Conservation (phyloP, 2,797 vertebrate species). For the Schizothorax lantsangensis region DNA sequence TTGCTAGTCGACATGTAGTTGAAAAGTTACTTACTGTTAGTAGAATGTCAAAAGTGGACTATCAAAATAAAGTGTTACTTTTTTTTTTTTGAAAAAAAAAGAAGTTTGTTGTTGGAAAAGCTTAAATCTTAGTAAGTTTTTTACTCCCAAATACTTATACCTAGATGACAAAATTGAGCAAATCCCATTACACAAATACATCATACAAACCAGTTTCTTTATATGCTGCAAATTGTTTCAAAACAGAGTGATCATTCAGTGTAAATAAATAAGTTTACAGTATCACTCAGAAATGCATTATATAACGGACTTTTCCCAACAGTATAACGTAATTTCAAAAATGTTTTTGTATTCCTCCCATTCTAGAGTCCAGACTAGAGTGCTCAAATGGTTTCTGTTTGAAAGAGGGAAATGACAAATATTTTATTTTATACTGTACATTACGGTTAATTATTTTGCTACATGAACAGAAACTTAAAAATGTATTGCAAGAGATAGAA, state of each 20-base stretch:
- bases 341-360: neutral
- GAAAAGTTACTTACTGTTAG: too few species aligned
- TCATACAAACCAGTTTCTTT: neutral
- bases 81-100: too few species aligned
- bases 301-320: neutral
- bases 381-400: neutral
- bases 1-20: too few species aligned
- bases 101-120: neutral
- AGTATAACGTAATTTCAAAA: neutral
- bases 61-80: too few species aligned
- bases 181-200: neutral
- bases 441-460: neutral
- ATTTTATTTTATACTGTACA: neutral
- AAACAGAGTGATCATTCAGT: neutral
- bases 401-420: neutral
- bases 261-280: neutral
- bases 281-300: constrained; percentile 7
- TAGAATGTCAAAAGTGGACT: too few species aligned
- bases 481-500: neutral
- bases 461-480: neutral
- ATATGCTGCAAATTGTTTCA: neutral
- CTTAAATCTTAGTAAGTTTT: neutral
- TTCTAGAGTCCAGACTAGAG: neutral
- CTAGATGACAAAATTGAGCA: neutral
- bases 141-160: neutral